Percentiles rank a stretch among this genome's conserved stretches.
Evolutionary conservation across 2,888 invertebrate genomes (phyloP).

Genomic region (Mystacides longicornis): DNA sequence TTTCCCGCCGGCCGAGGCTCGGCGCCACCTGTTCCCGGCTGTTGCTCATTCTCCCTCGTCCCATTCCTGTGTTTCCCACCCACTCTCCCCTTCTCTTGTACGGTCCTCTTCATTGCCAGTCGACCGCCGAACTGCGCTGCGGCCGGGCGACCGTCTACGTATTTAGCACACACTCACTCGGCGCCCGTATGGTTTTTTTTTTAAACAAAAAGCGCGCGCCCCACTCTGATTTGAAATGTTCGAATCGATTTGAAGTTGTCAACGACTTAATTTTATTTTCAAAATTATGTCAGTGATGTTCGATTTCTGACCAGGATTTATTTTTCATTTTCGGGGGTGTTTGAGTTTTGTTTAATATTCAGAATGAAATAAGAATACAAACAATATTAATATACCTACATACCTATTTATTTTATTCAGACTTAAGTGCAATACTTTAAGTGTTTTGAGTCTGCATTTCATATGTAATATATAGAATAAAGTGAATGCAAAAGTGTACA

Average conservation of each 20-base stretch:
- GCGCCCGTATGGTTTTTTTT: too few relatives aligned
- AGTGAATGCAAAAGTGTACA: too few relatives aligned
- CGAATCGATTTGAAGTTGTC: constrained; percentile 13
- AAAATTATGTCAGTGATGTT: too few relatives aligned
- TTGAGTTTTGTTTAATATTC: too few relatives aligned
- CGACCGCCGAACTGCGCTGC: constrained; percentile 20
- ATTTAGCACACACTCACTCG: neutral
- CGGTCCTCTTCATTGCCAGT: constrained; percentile 11
- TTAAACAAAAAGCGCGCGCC: constrained; percentile 13
- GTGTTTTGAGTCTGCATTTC: too few relatives aligned
- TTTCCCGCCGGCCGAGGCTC: constrained; percentile 15
- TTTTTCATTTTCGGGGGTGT: too few relatives aligned
- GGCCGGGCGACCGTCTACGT: constrained; percentile 16
- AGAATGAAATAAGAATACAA: too few relatives aligned
- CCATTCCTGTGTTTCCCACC: constrained; percentile 6
- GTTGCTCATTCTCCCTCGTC: constrained; percentile 14
- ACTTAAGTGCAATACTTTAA: too few relatives aligned
- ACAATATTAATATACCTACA: too few relatives aligned
- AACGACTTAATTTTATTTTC: neutral
- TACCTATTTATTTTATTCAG: too few relatives aligned
- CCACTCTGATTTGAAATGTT: constrained; percentile 10
- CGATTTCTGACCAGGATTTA: too few relatives aligned
- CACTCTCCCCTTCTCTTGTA: constrained; percentile 1
- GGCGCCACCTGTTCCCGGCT: constrained; percentile 22
- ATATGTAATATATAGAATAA: too few relatives aligned